Evolutionary conservation across 1,140 invertebrate genomes (phyloP), one percentile per base, ranked within the genome.

Genomic region (Thaumatotibia leucotreta): DNA sequence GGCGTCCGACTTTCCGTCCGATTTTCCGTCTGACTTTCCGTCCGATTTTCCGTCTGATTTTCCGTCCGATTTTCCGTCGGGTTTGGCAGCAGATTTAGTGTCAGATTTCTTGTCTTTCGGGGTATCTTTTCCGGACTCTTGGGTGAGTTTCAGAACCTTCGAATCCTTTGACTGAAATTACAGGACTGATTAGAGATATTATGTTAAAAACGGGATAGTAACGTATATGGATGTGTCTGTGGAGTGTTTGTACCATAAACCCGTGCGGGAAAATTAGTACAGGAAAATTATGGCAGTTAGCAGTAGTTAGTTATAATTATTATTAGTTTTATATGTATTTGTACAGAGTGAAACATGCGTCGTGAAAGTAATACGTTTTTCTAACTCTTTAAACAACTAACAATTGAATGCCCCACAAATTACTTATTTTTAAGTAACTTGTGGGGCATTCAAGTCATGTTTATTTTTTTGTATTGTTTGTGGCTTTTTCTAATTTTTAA

Each of bases 141-240:
- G 85, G 52, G 85, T 87, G 54, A 92, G 65, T 62, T 89, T 91
- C 10, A 92, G 74, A 0, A 91, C 70, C 77, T 88, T 90, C 0
- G 74, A 65, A 11, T 86, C 80, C 39, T 87, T 88, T 6, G 81
- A 79, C 87, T 89, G 79, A 9, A 82, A 81, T 54, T 64, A 35
- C 9, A 33, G 14, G 22, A 33, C 20, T 32, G 61, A 24, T 62
- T 62, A 62, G 61, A 62, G 32, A 35, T 32, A 6, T 33, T 14
- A 35, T n/a, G 61, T 62, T 62, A 35, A 11, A 35, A n/a, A 22
- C 9, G 23, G 17, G 1, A 65, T 23, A 35, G 2, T 29, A 4
- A n/a, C 27, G 52, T 14, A 24, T 14, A 20, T n/a, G n/a, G n/a
- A n/a, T n/a, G n/a, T n/a, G 22, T 29, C n/a, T 29, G 52, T 29